Evolutionary conservation across 2,888 invertebrate species (phyloP), one percentile per base, ranked within the genome.

Genomic region (Thyatira batis): DNA sequence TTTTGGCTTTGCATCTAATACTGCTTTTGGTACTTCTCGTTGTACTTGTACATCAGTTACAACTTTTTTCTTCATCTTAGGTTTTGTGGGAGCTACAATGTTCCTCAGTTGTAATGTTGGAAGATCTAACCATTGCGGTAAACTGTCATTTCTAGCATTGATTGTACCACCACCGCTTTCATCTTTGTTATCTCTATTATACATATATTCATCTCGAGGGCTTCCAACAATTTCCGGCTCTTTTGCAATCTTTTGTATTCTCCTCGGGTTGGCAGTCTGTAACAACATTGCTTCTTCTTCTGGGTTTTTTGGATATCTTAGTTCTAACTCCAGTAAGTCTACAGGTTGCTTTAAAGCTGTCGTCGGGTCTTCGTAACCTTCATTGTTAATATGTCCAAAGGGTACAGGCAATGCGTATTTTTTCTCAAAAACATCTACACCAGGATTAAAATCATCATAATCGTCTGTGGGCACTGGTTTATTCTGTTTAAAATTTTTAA

Each of bases 371-470:
- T 63, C 71, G 2, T 69, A 64, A 1, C 84, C 82, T 2, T 76
- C 68, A 59, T 57, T 69, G 6, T 60, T 69, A n/a, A 85, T 71
- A 45, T 82, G 79, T 21, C 79, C 78, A 54, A 84, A 84, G 1
- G 81, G 77, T 1, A 83, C 72, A 2, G 73, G 71, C 3, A 63
- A 33, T 3, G 21, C 39, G 3, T 52, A 52, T 5, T 30, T 25
- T 11, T 58, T 49, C 1, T 67, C 55, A 4, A 54, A 57, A 0
- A 50, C 33, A 20, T 61, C 54, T 17, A 39, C 8, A 5, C 8
- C 11, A 8, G 1, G 8, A 17, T 39, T 17, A 11, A 17, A n/a
- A 39, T 39, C 33, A 3, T 33, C 39, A 4, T 13, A 0, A 39
- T 17, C 17, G 39, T 17, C n/a, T 0, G 4, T 5, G 17, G 17